Evolutionary conservation across 2,113 vertebrate genomes (phyloP), one percentile per base, ranked within the genome.

Genomic region (Miniopterus natalensis): DNA sequence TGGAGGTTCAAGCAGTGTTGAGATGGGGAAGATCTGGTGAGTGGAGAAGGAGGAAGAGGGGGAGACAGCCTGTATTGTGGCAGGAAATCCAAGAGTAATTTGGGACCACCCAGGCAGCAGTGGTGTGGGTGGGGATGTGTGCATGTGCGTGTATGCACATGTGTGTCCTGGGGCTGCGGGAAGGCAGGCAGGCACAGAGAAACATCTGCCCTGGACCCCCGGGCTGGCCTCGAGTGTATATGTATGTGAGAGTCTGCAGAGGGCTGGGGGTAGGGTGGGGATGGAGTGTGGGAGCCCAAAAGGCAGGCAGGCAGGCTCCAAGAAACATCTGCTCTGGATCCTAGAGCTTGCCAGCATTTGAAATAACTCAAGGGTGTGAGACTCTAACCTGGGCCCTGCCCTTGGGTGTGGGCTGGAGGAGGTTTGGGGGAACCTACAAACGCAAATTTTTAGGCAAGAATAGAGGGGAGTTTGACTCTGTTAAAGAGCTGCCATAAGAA

Each of bases 1-100:
- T 3, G 8, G 63, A 88, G 42, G 53, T 80, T 80, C 25, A 89
- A 83, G 29, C 20, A 78, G 55, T 90, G 96, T 96, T 96, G 25
- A 92, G 90, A 97, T 66, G 29, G 12, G 61, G 61, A 68, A 84
- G 98, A 97, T 96, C 93, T 98, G 85, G 55, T 68, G 83, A 92
- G 53, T 53, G 97, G 97, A 98, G 98, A 95, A 97, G 97, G 97
- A 98, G 96, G 97, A 97, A 95, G 92, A 90, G 97, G 94, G 94
- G 98, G 97, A 97, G 97, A 98, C 97, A 97, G 98, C 97, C 97
- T 99, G 98, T 99, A 98, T 99, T 99, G 99, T 99, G 99, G 99
- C 99, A 99, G 99, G 99, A 99, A 99, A 99, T 99, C 98, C 99
- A 99, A 99, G 99, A 99, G 99, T 99, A 99, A 99, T 99, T 99